Conservation (phyloP, 1,140 invertebrate species). For the Proctacanthus coquilletti region DNA sequence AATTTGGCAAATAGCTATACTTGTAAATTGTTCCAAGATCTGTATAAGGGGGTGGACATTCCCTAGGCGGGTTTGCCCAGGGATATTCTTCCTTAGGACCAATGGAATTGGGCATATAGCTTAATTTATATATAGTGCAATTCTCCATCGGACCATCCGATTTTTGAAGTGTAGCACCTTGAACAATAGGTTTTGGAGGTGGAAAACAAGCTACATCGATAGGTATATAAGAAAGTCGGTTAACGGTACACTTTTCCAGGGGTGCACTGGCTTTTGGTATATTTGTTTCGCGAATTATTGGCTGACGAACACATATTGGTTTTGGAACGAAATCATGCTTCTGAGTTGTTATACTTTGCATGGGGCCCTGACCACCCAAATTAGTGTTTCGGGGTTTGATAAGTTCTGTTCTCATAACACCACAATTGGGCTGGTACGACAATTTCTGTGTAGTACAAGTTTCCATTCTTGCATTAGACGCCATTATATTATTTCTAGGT, state of each 20-base stretch:
- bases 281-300: constrained; percentile 34
- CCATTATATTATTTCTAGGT: constrained; percentile 22
- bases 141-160: constrained; percentile 32
- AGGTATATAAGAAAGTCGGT: constrained; percentile 35
- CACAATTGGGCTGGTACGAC: constrained; percentile 36
- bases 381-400: constrained; percentile 21
- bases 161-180: constrained; percentile 25
- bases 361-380: constrained; percentile 40
- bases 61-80: constrained; percentile 33
- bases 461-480: constrained; percentile 31
- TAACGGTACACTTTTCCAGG: constrained; percentile 35
- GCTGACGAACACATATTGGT: constrained; percentile 31
- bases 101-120: constrained; percentile 35
- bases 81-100: constrained; percentile 32
- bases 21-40: constrained; percentile 5
- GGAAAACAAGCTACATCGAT: constrained; percentile 29
- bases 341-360: constrained; percentile 53
- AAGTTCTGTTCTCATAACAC: constrained; percentile 21
- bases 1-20: no score
- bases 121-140: constrained; percentile 36
- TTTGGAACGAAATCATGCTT: constrained; percentile 58
- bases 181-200: constrained; percentile 27
- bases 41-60: constrained; percentile 15
- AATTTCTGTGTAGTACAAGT: constrained; percentile 34
- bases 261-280: constrained; percentile 36